Conservation (phyloP, 53 echinoderm and acorn worm genomes). For the Pentamera pediparva region DNA sequence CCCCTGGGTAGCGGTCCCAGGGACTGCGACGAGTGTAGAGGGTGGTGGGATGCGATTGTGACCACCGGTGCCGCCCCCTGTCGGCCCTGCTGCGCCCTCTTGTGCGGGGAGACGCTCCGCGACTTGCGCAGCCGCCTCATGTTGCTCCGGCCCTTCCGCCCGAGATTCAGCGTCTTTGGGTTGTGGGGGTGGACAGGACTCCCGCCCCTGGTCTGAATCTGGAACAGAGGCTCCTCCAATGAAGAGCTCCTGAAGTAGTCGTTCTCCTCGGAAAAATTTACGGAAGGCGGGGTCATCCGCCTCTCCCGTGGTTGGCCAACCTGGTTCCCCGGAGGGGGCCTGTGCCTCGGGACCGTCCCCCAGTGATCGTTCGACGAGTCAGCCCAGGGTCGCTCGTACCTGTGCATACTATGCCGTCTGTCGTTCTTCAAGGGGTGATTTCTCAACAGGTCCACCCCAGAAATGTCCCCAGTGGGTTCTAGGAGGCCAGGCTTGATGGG, state of each 20-base stretch:
- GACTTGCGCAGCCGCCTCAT: conserved; percentile 70
- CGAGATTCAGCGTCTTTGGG: conserved; percentile 23
- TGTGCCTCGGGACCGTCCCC: conserved; percentile 21
- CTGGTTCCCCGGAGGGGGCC: neutral
- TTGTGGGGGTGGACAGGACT: neutral
- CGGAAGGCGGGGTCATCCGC: neutral
- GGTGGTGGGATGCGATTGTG: conserved; percentile 32
- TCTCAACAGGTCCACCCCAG: conserved; percentile 26
- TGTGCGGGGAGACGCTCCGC: conserved; percentile 81
- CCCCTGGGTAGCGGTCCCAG: conserved; percentile 53
- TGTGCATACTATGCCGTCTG: neutral
- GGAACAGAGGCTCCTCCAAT: conserved; percentile 16
- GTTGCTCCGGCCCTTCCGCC: conserved; percentile 28
- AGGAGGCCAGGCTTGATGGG: too few species aligned
- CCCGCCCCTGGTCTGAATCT: conserved; percentile 1
- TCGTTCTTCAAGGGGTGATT: conserved; percentile 16
- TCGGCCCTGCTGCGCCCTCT: conserved; percentile 46
- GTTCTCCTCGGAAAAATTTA: conserved; percentile 15
- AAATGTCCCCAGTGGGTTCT: conserved; percentile 15
- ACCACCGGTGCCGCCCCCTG: conserved; percentile 19
- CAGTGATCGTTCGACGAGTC: conserved; percentile 5
- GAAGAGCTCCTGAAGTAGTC: conserved; percentile 28
- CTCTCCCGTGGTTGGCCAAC: neutral
- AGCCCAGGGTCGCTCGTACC: conserved; percentile 22
- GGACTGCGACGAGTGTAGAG: conserved; percentile 69